Percentiles rank a stretch among this genome's conserved stretches.
phyloP scores from a whole-genome alignment of 2,888 invertebrate genomes.

The Dynastes hyllus region DNA sequence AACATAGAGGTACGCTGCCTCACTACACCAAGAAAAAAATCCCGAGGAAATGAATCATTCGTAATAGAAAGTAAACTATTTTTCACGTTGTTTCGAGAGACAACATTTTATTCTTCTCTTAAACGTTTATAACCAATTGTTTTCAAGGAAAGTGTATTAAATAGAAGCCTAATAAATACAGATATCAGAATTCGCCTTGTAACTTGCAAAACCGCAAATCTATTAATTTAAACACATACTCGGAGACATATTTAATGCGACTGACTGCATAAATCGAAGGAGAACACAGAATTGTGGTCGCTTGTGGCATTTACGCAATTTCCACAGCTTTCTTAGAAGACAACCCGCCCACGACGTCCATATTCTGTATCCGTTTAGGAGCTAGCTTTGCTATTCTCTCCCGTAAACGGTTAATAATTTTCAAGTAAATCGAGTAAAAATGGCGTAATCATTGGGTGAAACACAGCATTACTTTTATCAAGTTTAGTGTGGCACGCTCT shows the following conservation, averaged over 20 bases:
- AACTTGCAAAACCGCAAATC: neutral
- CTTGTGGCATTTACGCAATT: slow-evolving; percentile 41
- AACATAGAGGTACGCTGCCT: no score
- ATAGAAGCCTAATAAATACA: no score
- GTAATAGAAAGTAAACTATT: no score
- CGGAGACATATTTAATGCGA: neutral
- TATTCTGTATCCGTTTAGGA: slow-evolving; percentile 23
- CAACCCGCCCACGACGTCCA: slow-evolving; percentile 33
- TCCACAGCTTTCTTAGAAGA: slow-evolving; percentile 31
- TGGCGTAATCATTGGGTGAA: slow-evolving; percentile 44
- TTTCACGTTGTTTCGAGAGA: no score
- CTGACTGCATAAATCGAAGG: slow-evolving; percentile 10
- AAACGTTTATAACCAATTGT: no score
- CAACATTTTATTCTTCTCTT: no score
- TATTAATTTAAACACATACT: slow-evolving; percentile 7
- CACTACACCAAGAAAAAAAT: no score
- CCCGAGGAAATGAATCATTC: no score
- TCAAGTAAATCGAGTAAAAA: slow-evolving; percentile 44
- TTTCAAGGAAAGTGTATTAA: no score
- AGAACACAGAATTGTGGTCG: slow-evolving; percentile 21
- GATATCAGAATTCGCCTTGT: neutral
- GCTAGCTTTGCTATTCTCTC: slow-evolving; percentile 24
- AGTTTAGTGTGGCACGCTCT: slow-evolving; percentile 52
- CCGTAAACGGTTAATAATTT: slow-evolving; percentile 46
- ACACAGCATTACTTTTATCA: slow-evolving; percentile 52